Percentiles rank a stretch among this genome's conserved stretches.
Evolutionary conservation across 2,113 vertebrate species (phyloP).

Genomic region (Nerophis lumbriciformis): DNA sequence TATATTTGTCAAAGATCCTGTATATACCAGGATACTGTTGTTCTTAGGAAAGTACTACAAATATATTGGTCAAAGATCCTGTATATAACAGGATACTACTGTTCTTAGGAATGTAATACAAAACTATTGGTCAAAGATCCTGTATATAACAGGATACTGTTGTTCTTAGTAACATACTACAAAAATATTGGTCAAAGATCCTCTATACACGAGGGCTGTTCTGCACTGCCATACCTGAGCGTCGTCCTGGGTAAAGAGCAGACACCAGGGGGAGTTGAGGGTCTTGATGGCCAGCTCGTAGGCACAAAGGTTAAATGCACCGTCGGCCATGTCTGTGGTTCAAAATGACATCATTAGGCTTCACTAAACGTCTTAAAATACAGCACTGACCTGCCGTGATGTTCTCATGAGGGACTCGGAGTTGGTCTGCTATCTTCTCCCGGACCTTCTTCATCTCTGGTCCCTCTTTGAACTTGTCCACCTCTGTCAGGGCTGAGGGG

Average conservation of each 20-base stretch:
- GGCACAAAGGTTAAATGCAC: constrained; percentile 88
- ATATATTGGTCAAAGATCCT: no score
- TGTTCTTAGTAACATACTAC: no score
- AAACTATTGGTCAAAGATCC: no score
- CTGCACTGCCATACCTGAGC: constrained; percentile 73
- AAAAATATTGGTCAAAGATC: background rate
- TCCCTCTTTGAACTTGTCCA: constrained; percentile 82
- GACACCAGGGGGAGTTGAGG: constrained; percentile 87
- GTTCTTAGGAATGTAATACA: no score
- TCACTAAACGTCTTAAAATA: no score
- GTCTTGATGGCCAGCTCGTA: constrained; percentile 88
- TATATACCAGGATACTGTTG: no score
- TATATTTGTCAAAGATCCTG: no score
- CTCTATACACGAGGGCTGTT: no score
- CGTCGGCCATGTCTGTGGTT: constrained; percentile 82
- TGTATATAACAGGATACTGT: no score
- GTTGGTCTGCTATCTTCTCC: constrained; percentile 78
- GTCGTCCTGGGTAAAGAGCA: constrained; percentile 81
- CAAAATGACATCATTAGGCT: constrained; percentile 7
- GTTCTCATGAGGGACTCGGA: constrained; percentile 66
- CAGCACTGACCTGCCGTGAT: constrained; percentile 74
- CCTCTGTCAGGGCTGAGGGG: constrained; percentile 49
- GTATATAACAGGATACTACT: no score
- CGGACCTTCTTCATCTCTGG: constrained; percentile 84
- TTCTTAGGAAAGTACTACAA: no score